Evolutionary conservation across 2,113 vertebrate species (phyloP), one percentile per base, ranked within the genome.

Genomic region (Dissostichus mawsoni): DNA sequence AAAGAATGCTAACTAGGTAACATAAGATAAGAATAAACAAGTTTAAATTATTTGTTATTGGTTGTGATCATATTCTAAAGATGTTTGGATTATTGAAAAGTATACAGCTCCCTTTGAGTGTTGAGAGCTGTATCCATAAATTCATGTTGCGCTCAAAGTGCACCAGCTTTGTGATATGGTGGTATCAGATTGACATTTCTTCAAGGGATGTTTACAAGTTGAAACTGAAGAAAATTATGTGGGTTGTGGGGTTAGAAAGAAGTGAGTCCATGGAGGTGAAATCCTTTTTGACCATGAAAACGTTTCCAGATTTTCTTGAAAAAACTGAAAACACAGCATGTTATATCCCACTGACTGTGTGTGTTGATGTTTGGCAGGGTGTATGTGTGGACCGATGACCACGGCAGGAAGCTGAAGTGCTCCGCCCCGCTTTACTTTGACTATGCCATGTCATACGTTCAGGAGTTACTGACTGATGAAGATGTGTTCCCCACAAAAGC

Each of bases 381-480:
- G 70, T 96, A 95, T 80, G 81, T 92, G 72, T 96, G 95, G 95
- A 95, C 81, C 0, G 95, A 96, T n/a, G 95, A 96, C 50, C 93
- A 94, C 2, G 95, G 95, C 65, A 95, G 92, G 85, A 96, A 95
- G 90, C 74, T 95, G 65, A 96, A 95, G 82, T 96, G 95, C 81
- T 95, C 95, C 0, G 95, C 94, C 47, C 95, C 95, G 0, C 92
- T 95, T 44, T 96, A 96, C 90, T 94, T 92, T 12, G 95, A 96
- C 90, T 96, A 95, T 1, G 93, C 95, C 87, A 94, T 96, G 95
- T 96, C 94, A 9, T 96, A 96, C 90, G 94, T 96, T 76, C 95
- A 96, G 79, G 95, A 95, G 20, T 90, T 96, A 1, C 89, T 96
- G 66, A 93, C 93, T 23, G 95, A 96, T 68, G 95, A 96, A 84